Conservation (phyloP, 2,113 vertebrate genomes). For the Zootoca vivipara region DNA sequence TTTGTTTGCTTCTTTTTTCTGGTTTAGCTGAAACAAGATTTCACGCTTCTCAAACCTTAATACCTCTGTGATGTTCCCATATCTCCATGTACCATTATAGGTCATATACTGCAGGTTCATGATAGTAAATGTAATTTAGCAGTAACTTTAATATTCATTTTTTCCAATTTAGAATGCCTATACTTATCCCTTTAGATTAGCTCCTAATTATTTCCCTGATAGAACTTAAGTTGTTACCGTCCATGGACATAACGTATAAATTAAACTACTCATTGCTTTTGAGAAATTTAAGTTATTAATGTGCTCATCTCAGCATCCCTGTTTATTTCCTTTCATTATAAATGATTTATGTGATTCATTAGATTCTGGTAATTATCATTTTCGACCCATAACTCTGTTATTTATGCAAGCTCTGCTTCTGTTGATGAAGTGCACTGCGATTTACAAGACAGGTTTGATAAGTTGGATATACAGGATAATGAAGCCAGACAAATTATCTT, state of each 20-base stretch:
- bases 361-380: constrained; percentile 77
- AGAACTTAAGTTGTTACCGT: constrained; percentile 62
- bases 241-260: constrained; percentile 66
- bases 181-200: constrained; percentile 69
- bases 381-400: constrained; percentile 70
- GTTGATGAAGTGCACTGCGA: constrained; percentile 60
- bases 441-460: constrained; percentile 61
- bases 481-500: constrained; percentile 56
- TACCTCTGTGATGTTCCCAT: constrained; percentile 1
- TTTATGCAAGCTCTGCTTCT: constrained; percentile 58
- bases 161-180: constrained; percentile 58
- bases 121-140: constrained; percentile 54
- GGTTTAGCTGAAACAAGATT: neutral
- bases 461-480: constrained; percentile 56
- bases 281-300: constrained; percentile 72
- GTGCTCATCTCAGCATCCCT: constrained; percentile 61
- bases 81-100: constrained; percentile 23
- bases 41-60: constrained; percentile 22
- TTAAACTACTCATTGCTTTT: constrained; percentile 68
- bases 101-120: constrained; percentile 38
- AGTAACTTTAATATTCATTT: constrained; percentile 63
- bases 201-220: constrained; percentile 73
- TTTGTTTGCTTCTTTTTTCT: neutral
- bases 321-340: constrained; percentile 77
- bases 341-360: constrained; percentile 83